A percentile compares a stretch with the other conserved stretches of the same genome.
Evolutionary conservation across 2,113 vertebrate species (phyloP).

Genomic region (Pipa parva): DNA sequence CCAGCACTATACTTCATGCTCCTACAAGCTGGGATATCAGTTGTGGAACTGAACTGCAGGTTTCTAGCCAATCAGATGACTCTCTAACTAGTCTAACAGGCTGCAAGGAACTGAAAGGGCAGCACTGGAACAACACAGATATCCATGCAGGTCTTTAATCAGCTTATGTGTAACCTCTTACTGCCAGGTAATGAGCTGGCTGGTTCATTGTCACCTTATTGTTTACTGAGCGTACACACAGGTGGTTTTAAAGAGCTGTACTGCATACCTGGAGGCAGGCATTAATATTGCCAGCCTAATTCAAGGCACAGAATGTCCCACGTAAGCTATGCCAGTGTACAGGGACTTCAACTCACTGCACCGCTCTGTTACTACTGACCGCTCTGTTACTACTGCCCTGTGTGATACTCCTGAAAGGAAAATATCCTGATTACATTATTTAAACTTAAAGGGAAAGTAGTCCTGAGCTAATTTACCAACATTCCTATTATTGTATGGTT

Average conservation of each 20-base stretch:
- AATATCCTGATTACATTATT: no score
- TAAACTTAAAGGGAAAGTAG: no score
- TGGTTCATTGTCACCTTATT: slow-evolving; percentile 17
- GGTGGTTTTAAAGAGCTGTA: slow-evolving; percentile 31
- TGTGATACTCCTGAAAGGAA: no score
- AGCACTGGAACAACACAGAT: slow-evolving; percentile 56
- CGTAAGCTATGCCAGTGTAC: no score
- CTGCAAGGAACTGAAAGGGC: slow-evolving; percentile 60
- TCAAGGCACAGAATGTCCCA: no score
- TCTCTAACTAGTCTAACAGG: slow-evolving; percentile 70
- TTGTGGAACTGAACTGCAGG: slow-evolving; percentile 62
- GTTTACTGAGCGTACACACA: slow-evolving; percentile 38
- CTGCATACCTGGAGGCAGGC: slow-evolving; percentile 18
- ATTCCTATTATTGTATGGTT: no score
- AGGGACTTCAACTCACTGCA: no score
- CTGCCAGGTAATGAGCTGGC: slow-evolving; percentile 34
- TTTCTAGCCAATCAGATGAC: slow-evolving; percentile 62
- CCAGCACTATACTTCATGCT: slow-evolving; percentile 59
- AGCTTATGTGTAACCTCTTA: slow-evolving; percentile 59
- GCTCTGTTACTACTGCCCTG: no score
- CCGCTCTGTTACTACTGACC: no score
- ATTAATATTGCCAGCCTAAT: no score
- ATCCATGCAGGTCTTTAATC: slow-evolving; percentile 53
- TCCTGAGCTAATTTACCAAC: no score
- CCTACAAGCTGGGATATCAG: slow-evolving; percentile 56